These are phyloP conservation scores for Lepus timidus DNA, from an alignment of 2,113 vertebrate genomes.

Conservation along the genomic window DNA sequence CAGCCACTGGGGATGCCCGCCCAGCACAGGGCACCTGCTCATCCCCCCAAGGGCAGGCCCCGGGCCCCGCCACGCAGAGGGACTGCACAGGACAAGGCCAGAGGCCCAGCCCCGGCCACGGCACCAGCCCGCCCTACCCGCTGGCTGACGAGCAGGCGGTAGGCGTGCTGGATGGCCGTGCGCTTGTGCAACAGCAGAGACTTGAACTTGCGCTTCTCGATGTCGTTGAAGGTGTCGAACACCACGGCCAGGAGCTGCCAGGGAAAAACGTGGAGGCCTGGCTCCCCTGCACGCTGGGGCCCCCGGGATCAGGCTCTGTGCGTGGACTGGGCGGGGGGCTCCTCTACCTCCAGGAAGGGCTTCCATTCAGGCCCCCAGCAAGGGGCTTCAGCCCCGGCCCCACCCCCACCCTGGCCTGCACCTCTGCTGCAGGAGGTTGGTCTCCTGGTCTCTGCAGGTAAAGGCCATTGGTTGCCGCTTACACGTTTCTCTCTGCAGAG, in stretches of 20 bases:
- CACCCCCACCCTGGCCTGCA: not conserved
- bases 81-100: not conserved
- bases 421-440: fast-evolving
- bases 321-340: too few species aligned
- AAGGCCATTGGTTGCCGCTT: not conserved
- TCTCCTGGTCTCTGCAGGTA: not conserved
- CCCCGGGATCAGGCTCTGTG: not conserved
- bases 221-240: slow-evolving; percentile 98
- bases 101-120: fast-evolving
- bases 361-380: not conserved
- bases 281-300: fast-evolving
- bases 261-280: not conserved
- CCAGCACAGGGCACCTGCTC: not conserved
- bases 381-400: too few species aligned
- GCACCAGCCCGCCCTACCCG: slow-evolving; percentile 87
- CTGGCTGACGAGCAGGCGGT: slow-evolving; percentile 92
- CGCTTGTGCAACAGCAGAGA: slow-evolving; percentile 97
- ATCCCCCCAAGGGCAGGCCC: not conserved
- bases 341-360: not conserved
- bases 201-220: slow-evolving; percentile 99
- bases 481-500: not conserved
- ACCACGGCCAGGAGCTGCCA: slow-evolving; percentile 96
- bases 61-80: not conserved
- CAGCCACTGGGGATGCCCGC: not conserved
- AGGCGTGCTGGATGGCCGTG: slow-evolving; percentile 95